A percentile compares a stretch with the other conserved stretches of the same genome.
Evolutionary conservation across 2,888 invertebrate genomes (phyloP).

Genomic region (Ashinkailepas kermadecensis): DNA sequence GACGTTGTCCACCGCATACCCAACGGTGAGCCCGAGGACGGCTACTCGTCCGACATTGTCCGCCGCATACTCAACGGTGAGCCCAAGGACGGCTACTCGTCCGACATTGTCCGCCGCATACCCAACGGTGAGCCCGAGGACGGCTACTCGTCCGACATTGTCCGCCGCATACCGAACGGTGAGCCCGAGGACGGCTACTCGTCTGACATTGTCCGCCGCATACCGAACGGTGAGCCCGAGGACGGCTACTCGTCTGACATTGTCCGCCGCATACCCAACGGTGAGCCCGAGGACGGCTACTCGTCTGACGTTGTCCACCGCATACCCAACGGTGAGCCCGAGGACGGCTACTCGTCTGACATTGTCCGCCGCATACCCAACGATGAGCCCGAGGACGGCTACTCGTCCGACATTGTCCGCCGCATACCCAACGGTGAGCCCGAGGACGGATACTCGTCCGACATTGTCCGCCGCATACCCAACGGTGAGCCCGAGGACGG

Average conservation of each 20-base stretch:
- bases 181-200: constrained; percentile 93
- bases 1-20: constrained; percentile 92
- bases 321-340: constrained; percentile 76
- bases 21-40: constrained; percentile 79
- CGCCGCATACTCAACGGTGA: constrained; percentile 75
- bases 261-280: constrained; percentile 79
- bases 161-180: constrained; percentile 79
- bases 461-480: constrained; percentile 88
- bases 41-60: constrained; percentile 93
- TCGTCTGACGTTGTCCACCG: constrained; percentile 93
- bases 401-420: constrained; percentile 89
- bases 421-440: constrained; percentile 81
- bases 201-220: constrained; percentile 88
- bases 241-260: constrained; percentile 98
- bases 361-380: constrained; percentile 83
- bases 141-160: constrained; percentile 94
- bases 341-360: constrained; percentile 96
- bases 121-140: constrained; percentile 83
- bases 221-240: constrained; percentile 78
- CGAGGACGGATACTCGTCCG: constrained; percentile 96
- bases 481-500: constrained; percentile 84
- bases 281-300: constrained; percentile 89
- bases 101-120: constrained; percentile 88
- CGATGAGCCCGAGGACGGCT: constrained; percentile 88
- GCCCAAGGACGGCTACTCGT: constrained; percentile 96